Percentiles rank a stretch among this genome's conserved stretches.
phyloP scores from a whole-genome alignment of 2,888 invertebrate genomes.

The Drosophila cognata region DNA sequence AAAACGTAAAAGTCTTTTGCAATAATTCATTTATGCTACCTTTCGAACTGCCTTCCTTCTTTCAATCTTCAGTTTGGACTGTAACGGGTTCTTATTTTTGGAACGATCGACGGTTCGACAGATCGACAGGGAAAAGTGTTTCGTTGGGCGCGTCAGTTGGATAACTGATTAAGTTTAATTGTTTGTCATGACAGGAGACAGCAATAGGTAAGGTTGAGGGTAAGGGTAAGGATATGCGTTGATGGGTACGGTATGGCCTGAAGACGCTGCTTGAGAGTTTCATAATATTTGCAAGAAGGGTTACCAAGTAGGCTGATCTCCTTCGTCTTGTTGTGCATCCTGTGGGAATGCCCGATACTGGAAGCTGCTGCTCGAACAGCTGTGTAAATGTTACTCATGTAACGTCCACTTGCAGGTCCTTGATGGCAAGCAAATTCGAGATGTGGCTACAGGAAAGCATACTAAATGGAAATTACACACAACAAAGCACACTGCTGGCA shows the following conservation, averaged over 20 bases:
- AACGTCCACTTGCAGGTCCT: slow-evolving; percentile 14
- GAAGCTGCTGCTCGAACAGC: slow-evolving; percentile 20
- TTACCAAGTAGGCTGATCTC: slow-evolving; percentile 20
- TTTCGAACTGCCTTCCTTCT: slow-evolving; percentile 13
- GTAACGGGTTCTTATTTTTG: slow-evolving; percentile 50
- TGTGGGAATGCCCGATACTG: slow-evolving; percentile 29
- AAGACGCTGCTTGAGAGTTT: slow-evolving; percentile 44
- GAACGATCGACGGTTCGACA: slow-evolving; percentile 43
- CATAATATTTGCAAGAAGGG: slow-evolving; percentile 60
- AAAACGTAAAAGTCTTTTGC: slow-evolving; percentile 56
- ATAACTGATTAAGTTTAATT: slow-evolving; percentile 67
- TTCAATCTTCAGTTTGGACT: slow-evolving; percentile 14
- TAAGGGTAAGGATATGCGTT: neutral
- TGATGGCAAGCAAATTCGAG: neutral
- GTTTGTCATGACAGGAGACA: slow-evolving; percentile 49
- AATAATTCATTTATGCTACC: slow-evolving; percentile 50
- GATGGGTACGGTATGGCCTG: neutral
- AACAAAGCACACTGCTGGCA: neutral
- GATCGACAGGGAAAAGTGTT: slow-evolving; percentile 65
- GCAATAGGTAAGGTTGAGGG: slow-evolving; percentile 8
- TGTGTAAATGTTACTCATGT: slow-evolving; percentile 22
- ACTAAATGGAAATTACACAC: slow-evolving; percentile 13
- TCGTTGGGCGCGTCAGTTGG: slow-evolving; percentile 54
- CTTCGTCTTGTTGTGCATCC: slow-evolving; percentile 8
- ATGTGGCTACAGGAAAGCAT: slow-evolving; percentile 1